Evolutionary conservation across 2,113 vertebrate genomes (phyloP), one percentile per base, ranked within the genome.

Genomic region (Oplegnathus fasciatus): DNA sequence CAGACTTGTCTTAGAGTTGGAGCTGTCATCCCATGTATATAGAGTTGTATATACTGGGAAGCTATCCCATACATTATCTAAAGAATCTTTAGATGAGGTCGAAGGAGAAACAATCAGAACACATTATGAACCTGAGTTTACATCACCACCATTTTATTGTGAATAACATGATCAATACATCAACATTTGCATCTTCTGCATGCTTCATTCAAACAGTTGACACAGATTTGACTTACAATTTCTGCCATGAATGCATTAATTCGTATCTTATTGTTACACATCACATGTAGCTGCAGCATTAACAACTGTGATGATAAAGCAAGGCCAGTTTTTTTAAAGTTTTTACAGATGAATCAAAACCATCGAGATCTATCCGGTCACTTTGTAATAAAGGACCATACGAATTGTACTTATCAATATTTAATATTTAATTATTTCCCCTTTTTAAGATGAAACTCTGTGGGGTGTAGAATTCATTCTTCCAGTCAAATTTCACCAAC

Each of bases 401-500:
- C 3, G 8, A 58, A 42, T 13, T 44, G 9, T 11, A 6, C 6
- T 55, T 7, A 58, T 58, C 54, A 42, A 14, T 60, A 5, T 30
- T 9, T 60, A 28, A 46, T 46, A n/a, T 64, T 42, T 2, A 60
- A 64, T 64, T 0, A 17, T 22, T 20, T 18, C 9, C 13, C 6
- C 0, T 6, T 17, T 71, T 37, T 17, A 26, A 44, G 37, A 15
- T 26, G 1, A 11, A 30, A 5, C n/a, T 64, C 0, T 58, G 11
- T 65, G 74, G 82, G 13, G 5, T 30, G 30, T 78, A 84, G 42
- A 67, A 78, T 37, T 37, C 34, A 1, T 6, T 6, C 6, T 13
- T 6, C 42, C 13, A 37, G 0, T 1, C 0, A 26, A 77, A 83
- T 0, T 6, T 0, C 5, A 18, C 0, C 2, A 0, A 17, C 0